Conservation (phyloP, 2,888 invertebrate species). For the Polymixis flavicincta region DNA sequence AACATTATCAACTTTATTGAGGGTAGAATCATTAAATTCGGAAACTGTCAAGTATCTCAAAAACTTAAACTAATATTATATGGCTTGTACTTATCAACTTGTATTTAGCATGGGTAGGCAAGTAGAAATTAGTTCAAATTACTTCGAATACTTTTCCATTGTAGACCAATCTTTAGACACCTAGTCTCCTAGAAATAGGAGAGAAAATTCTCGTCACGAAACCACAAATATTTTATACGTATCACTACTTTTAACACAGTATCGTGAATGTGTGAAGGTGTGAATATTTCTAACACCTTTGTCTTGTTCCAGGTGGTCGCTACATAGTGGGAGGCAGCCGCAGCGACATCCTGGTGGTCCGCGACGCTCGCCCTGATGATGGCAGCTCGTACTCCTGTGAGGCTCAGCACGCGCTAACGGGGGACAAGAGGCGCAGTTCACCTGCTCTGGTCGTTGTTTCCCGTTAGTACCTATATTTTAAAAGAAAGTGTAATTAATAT, state of each 20-base stretch:
- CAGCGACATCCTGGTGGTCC: conserved; percentile 91
- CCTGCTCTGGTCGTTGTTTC: conserved; percentile 93
- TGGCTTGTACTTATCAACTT: not conserved
- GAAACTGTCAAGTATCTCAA: not conserved
- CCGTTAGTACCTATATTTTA: conserved; percentile 87
- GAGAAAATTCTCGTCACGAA: not conserved
- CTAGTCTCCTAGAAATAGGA: not conserved
- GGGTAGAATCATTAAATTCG: not conserved
- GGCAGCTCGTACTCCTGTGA: conserved; percentile 94
- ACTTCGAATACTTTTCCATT: not conserved
- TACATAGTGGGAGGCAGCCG: conserved; percentile 93
- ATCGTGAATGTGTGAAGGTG: not conserved
- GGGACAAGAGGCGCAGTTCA: conserved; percentile 94
- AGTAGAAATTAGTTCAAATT: not conserved
- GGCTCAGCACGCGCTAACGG: conserved; percentile 94
- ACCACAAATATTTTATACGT: not conserved
- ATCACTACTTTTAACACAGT: not conserved
- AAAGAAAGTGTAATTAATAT: not conserved
- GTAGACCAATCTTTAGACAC: not conserved
- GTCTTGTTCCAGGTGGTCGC: conserved; percentile 90
- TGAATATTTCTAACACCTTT: not conserved
- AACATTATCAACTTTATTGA: not conserved
- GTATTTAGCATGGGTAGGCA: not conserved
- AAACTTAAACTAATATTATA: not conserved
- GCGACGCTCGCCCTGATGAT: conserved; percentile 93